Evolutionary conservation across 2,797 vertebrate genomes (phyloP).

Genomic region (Mormyrus proboscirostris): DNA sequence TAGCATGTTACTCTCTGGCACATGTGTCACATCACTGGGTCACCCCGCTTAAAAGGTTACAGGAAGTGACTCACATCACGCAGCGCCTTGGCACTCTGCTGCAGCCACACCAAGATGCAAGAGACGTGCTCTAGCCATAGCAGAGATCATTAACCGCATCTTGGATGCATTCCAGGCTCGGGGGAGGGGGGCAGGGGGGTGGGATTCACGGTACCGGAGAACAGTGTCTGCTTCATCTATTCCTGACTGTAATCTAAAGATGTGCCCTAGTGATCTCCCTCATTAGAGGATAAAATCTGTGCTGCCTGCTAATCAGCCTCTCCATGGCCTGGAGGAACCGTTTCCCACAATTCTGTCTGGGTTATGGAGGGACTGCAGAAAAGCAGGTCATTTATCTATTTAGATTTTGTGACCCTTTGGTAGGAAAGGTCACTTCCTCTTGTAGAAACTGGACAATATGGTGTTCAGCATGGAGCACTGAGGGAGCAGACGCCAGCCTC

Average conservation of each 20-base stretch:
- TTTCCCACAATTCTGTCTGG: slow-evolving; percentile 1
- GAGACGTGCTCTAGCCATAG: background rate
- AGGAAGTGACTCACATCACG: background rate
- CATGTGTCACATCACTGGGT: background rate
- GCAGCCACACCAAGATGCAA: background rate
- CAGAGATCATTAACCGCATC: background rate
- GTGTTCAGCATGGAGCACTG: background rate
- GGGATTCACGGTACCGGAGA: background rate
- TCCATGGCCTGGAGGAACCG: background rate
- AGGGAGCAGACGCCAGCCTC: background rate
- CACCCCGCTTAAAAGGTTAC: background rate
- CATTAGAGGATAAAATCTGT: background rate
- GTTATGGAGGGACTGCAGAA: background rate
- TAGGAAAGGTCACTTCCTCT: background rate
- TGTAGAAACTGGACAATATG: background rate
- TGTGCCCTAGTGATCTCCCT: background rate
- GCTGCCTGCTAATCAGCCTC: background rate
- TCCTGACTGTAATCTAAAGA: slow-evolving; percentile 3
- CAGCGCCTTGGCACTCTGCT: background rate
- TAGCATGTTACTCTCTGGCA: background rate
- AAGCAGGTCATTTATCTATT: slow-evolving; percentile 1
- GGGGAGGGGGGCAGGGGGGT: background rate
- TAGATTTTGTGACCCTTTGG: background rate
- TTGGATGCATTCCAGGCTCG: background rate
- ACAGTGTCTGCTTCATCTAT: slow-evolving; percentile 8